Percentiles rank a stretch among this genome's conserved stretches.
These are phyloP conservation scores for Homarus gammarus DNA, from an alignment of 2,888 invertebrate species.

Conservation along the genomic window DNA sequence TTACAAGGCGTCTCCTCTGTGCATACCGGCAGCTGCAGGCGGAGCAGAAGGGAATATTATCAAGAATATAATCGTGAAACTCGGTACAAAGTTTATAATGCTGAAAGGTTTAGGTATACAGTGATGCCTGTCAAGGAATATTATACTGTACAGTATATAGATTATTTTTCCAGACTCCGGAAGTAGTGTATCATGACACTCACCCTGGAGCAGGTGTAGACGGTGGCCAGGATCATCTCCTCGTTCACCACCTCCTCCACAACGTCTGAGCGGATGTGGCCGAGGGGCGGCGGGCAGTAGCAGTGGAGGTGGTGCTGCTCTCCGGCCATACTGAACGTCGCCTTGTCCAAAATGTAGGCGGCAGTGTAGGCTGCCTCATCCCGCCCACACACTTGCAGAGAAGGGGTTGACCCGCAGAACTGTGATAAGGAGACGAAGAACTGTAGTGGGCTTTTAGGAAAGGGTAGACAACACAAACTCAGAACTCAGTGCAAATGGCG, in stretches of 20 bases:
- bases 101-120: too few relatives aligned
- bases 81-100: too few relatives aligned
- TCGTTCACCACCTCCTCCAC: conserved; percentile 61
- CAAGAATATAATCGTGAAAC: too few relatives aligned
- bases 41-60: background rate
- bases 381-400: conserved; percentile 57
- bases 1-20: conserved; percentile 58
- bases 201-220: conserved; percentile 61
- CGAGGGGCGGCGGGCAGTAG: conserved; percentile 61
- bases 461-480: too few relatives aligned
- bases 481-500: too few relatives aligned
- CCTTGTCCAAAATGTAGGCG: conserved; percentile 65
- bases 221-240: conserved; percentile 58
- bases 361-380: conserved; percentile 67
- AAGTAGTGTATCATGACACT: background rate
- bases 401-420: conserved; percentile 58
- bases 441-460: too few relatives aligned
- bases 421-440: conserved; percentile 13
- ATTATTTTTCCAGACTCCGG: background rate
- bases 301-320: conserved; percentile 62
- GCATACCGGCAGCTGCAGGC: conserved; percentile 57
- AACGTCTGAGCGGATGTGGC: conserved; percentile 52
- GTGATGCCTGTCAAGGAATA: too few relatives aligned
- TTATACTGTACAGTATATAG: too few relatives aligned
- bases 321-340: conserved; percentile 57